phyloP scores from a whole-genome alignment of 2,888 invertebrate genomes.

The Hirtodrosophila confusa region DNA sequence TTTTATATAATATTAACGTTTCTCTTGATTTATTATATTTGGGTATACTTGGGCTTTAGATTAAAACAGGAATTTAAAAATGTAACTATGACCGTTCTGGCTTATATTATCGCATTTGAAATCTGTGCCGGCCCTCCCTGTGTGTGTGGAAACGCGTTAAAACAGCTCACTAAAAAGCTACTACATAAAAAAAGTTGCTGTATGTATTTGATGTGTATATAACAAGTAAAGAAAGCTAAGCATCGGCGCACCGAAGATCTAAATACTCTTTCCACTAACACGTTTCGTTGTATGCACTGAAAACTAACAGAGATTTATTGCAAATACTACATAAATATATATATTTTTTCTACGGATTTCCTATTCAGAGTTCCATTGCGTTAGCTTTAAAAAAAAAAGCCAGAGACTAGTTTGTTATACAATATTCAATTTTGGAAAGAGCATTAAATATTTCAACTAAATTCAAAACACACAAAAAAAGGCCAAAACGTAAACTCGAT shows the following conservation, averaged over 20 bases:
- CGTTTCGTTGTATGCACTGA: constrained; percentile 1
- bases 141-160: constrained; percentile 31
- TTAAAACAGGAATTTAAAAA: constrained; percentile 38
- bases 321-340: no score
- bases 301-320: no score
- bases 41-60: neutral
- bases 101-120: constrained; percentile 25
- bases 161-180: constrained; percentile 34
- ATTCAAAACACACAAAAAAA: constrained; percentile 19
- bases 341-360: neutral
- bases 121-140: constrained; percentile 2
- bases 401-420: constrained; percentile 26
- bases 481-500: constrained; percentile 48
- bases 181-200: constrained; percentile 16
- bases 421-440: constrained; percentile 40
- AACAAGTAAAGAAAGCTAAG: constrained; percentile 55
- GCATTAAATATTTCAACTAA: constrained; percentile 66
- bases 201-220: constrained; percentile 40
- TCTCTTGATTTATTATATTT: constrained; percentile 11
- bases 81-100: constrained; percentile 64
- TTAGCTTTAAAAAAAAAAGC: constrained; percentile 3
- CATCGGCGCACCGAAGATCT: constrained; percentile 51
- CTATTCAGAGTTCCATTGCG: neutral
- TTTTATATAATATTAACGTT: neutral
- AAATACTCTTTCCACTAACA: constrained; percentile 40